These are phyloP conservation scores for Drosophila nigricruria DNA, from an alignment of 2,888 invertebrate genomes.

Conservation along the genomic window DNA sequence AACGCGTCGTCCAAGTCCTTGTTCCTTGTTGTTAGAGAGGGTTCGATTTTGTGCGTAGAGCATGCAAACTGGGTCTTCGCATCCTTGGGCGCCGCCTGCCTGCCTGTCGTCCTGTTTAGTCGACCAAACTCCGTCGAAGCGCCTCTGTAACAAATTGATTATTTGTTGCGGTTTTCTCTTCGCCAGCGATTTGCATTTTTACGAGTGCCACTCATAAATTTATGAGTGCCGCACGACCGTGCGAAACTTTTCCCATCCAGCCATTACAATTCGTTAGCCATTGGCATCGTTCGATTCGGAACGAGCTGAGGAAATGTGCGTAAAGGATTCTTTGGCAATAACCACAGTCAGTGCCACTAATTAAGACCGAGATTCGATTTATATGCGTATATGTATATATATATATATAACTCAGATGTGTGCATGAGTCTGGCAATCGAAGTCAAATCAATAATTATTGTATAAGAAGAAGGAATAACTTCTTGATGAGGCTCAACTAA, in stretches of 20 bases:
- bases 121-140: constrained; percentile 48
- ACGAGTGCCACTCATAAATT: constrained; percentile 76
- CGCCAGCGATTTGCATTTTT: constrained; percentile 65
- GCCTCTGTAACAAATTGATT: constrained; percentile 80
- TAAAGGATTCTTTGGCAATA: constrained; percentile 5
- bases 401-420: neutral
- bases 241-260: constrained; percentile 67
- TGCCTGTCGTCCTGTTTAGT: constrained; percentile 16
- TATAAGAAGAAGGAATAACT: neutral
- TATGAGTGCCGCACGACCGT: constrained; percentile 71
- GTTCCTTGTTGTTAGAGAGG: constrained; percentile 57
- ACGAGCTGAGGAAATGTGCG: constrained; percentile 9
- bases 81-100: constrained; percentile 13
- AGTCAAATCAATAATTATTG: neutral
- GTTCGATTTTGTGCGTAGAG: constrained; percentile 67
- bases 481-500: too few species aligned
- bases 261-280: constrained; percentile 44
- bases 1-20: constrained; percentile 34
- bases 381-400: neutral
- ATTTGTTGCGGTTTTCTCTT: constrained; percentile 67
- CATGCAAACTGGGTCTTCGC: constrained; percentile 17
- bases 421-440: neutral
- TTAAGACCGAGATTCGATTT: constrained; percentile 6
- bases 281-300: neutral
- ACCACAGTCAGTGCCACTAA: neutral